phyloP scores from a whole-genome alignment of 2,797 vertebrate species.

The Bufotes viridis region DNA sequence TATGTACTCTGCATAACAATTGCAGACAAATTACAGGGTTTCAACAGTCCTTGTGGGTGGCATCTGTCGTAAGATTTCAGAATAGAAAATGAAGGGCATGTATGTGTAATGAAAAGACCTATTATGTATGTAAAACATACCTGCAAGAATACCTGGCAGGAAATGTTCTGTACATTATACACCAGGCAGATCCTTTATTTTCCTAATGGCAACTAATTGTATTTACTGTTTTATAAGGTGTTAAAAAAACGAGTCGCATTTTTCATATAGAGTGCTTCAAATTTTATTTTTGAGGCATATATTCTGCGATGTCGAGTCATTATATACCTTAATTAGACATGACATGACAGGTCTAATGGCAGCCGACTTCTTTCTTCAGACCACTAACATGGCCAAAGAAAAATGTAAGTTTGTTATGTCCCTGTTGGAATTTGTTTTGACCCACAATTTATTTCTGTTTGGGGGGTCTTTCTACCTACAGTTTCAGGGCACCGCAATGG shows the following conservation, averaged over 20 bases:
- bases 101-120: neutral
- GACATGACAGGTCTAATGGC: too few relatives aligned
- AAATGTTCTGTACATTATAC: neutral
- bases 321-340: too few relatives aligned
- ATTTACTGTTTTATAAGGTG: neutral
- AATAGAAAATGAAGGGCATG: neutral
- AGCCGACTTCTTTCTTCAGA: too few relatives aligned
- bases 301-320: too few relatives aligned
- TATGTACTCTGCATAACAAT: conserved; percentile 31
- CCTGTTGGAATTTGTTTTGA: too few relatives aligned
- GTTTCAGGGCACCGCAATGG: too few relatives aligned
- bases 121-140: conserved; percentile 23
- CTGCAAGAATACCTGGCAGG: neutral
- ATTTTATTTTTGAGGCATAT: neutral
- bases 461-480: too few relatives aligned
- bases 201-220: neutral
- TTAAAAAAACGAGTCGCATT: neutral
- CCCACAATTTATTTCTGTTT: too few relatives aligned
- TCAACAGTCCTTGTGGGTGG: conserved; percentile 21
- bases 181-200: neutral
- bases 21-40: conserved; percentile 38
- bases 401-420: too few relatives aligned
- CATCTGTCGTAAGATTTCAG: conserved; percentile 10
- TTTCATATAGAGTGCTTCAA: neutral
- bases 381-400: too few relatives aligned